Evolutionary conservation across 2,797 vertebrate genomes (phyloP), one percentile per base, ranked within the genome.

Genomic region (Pogonophryne albipinna): DNA sequence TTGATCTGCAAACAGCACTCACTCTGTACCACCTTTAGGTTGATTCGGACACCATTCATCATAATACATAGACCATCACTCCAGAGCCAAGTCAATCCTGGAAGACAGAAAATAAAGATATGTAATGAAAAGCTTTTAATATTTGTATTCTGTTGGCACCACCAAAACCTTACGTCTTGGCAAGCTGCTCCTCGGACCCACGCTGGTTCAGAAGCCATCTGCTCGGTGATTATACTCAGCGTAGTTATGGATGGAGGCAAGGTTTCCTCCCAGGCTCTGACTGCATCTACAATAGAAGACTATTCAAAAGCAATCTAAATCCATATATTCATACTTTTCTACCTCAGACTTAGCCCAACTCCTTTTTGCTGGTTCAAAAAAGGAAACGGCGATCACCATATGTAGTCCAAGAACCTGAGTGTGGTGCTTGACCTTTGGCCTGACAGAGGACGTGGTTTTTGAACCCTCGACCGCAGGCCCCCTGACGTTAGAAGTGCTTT

Each of bases 121-220:
- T 10, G 7, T n/a, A 14, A 19, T 15, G 16, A 17, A 51, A 4
- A 44, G 20, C 13, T 5, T 51, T 6, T 13, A 52, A 52, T 5
- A 10, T 1, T 15, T 8, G 3, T 17, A 7, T 17, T 49, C 2
- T 17, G 46, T 49, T 16, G 3, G 6, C 4, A 49, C 16, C 46
- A 49, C 17, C 16, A 49, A 49, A 38, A 13, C 46, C 47, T 20
- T 38, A 67, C 65, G 20, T 67, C 5, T 46, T 56, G 52, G 42
- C 65, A 67, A 31, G 8, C 65, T 0, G 41, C 34, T 6, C 53
- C 66, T 56, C 53, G 23, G 19, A 68, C 38, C 44, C 53, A 56
- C 2, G 9, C 31, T 34, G 0, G 1, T 10, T 4, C 8, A 31
- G 27, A 2, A 16, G 14, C 31, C 3, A 15, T 3, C 4, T 8